Evolutionary conservation across 2,888 invertebrate genomes (phyloP).

Genomic region (Sthenelais limicola): DNA sequence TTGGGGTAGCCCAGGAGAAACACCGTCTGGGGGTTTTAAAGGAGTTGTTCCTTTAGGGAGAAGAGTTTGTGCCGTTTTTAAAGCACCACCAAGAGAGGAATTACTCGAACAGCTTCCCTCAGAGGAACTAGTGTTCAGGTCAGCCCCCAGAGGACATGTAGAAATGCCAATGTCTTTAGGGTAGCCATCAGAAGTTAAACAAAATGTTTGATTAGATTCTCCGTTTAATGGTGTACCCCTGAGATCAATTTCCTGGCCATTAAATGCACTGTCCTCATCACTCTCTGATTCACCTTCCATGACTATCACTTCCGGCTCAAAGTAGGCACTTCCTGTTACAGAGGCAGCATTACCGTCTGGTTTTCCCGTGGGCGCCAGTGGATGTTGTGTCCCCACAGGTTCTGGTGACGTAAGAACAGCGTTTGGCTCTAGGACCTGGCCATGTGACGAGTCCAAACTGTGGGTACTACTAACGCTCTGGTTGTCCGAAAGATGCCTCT

Average conservation of each 20-base stretch:
- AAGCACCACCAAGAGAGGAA: background rate
- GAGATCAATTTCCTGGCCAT: too few species aligned
- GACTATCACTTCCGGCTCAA: constrained; percentile 18
- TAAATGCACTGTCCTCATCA: background rate
- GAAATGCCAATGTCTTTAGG: too few species aligned
- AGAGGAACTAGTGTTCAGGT: background rate
- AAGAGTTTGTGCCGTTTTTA: background rate
- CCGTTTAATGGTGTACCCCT: background rate
- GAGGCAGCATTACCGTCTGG: background rate
- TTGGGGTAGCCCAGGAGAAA: constrained; percentile 17
- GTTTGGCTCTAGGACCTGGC: background rate
- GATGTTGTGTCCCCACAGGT: background rate
- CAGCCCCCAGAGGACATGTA: too few species aligned
- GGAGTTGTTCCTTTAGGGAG: constrained; percentile 5
- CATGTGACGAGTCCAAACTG: background rate
- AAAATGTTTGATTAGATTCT: too few species aligned
- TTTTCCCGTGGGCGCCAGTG: background rate
- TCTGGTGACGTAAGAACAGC: background rate
- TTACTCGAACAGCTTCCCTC: background rate
- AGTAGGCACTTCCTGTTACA: background rate
- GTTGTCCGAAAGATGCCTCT: background rate
- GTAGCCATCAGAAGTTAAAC: too few species aligned
- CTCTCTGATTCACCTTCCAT: constrained; percentile 8
- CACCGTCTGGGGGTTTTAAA: background rate
- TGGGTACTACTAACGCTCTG: background rate